Evolutionary conservation across 92 coral and sea anemone species (phyloP).

Genomic region (Scolanthus callimorphus): DNA sequence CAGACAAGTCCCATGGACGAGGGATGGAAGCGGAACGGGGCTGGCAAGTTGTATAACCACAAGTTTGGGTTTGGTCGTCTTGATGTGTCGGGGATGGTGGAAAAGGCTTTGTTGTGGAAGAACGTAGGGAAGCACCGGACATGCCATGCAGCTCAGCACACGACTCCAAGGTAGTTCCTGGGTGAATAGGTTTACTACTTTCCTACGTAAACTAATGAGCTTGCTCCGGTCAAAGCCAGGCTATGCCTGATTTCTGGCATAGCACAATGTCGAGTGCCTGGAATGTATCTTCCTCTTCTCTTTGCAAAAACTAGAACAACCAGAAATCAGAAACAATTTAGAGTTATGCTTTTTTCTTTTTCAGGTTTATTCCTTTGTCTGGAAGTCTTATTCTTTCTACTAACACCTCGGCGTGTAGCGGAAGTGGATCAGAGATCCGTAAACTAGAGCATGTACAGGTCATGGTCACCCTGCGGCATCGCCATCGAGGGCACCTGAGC

Average conservation of each 20-base stretch:
- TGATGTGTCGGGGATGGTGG: conserved; percentile 68
- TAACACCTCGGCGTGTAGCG: conserved; percentile 66
- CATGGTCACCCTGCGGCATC: conserved; percentile 61
- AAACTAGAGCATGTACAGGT: conserved; percentile 84
- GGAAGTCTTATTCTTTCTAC: conserved; percentile 76
- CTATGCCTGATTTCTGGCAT: no score
- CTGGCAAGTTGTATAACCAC: conserved; percentile 71
- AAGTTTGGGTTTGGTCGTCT: conserved; percentile 83
- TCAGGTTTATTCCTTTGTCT: conserved; percentile 69
- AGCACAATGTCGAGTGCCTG: no score
- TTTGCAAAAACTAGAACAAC: no score
- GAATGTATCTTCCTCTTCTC: no score
- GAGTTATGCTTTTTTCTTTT: background rate
- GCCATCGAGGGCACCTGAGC: conserved; percentile 75
- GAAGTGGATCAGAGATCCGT: conserved; percentile 50
- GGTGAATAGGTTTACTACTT: no score
- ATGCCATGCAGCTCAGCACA: conserved; percentile 53
- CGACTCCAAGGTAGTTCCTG: conserved; percentile 51
- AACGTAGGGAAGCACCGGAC: conserved; percentile 57
- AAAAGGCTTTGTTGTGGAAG: conserved; percentile 67
- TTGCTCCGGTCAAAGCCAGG: no score
- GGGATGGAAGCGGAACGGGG: conserved; percentile 85
- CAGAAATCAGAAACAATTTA: no score
- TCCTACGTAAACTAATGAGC: no score
- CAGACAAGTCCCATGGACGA: conserved; percentile 81